phyloP scores from a whole-genome alignment of 2,113 vertebrate species.

The Dromiciops gliroides region DNA sequence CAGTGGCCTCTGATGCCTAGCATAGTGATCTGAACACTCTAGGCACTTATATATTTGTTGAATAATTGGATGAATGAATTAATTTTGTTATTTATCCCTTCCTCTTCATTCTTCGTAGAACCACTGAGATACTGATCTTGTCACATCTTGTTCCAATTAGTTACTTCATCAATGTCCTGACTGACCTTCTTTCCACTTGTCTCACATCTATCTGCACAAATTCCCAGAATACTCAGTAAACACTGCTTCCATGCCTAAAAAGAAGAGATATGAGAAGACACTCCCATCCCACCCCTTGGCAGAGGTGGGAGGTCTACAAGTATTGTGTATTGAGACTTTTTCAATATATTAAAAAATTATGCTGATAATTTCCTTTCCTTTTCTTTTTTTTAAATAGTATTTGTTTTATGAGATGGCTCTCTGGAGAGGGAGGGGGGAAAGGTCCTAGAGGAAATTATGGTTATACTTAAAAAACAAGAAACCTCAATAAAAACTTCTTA shows the following conservation, averaged over 20 bases:
- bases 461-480: neutral
- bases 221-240: neutral
- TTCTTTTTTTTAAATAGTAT: neutral
- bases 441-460: neutral
- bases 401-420: neutral
- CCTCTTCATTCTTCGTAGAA: neutral
- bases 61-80: neutral
- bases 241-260: neutral
- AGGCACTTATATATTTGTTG: neutral
- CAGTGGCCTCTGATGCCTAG: neutral
- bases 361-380: neutral
- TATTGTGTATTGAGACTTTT: neutral
- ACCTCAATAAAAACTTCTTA: neutral
- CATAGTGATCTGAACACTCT: neutral
- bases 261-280: neutral
- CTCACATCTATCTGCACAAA: neutral
- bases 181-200: neutral
- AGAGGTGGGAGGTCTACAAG: neutral
- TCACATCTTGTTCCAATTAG: neutral
- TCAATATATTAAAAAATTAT: neutral
- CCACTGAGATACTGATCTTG: neutral
- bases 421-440: neutral
- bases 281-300: neutral
- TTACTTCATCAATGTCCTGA: neutral
- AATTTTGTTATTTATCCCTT: neutral